These are phyloP conservation scores for Rhaphigaster nebulosa DNA, from an alignment of 2,888 invertebrate genomes.

Conservation along the genomic window DNA sequence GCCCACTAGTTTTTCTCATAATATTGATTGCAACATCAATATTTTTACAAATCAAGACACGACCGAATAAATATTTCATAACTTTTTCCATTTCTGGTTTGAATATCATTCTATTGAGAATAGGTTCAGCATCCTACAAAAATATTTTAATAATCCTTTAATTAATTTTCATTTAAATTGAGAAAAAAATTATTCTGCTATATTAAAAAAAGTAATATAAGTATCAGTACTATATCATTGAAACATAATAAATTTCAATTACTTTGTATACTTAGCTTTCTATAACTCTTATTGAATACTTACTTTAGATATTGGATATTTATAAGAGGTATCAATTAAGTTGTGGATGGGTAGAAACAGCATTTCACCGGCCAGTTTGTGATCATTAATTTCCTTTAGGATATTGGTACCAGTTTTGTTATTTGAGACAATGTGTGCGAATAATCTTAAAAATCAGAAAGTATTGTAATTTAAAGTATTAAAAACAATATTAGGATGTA, in stretches of 20 bases:
- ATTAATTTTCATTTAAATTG: neutral
- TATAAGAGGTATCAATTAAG: neutral
- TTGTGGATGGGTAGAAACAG: slow-evolving; percentile 23
- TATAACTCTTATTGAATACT: neutral
- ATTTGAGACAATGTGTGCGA: slow-evolving; percentile 48
- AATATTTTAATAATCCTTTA: neutral
- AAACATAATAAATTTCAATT: neutral
- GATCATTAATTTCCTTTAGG: slow-evolving; percentile 31
- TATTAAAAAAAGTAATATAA: neutral
- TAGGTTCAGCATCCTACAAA: slow-evolving; percentile 47
- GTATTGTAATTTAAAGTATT: neutral
- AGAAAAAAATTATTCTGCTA: neutral
- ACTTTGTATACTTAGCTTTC: neutral
- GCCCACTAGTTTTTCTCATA: neutral
- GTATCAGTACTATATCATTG: neutral
- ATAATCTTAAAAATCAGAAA: slow-evolving; percentile 32
- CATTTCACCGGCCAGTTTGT: slow-evolving; percentile 47
- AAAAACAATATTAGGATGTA: neutral
- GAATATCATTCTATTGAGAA: slow-evolving; percentile 28
- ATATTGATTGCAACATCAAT: slow-evolving; percentile 7
- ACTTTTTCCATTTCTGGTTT: neutral
- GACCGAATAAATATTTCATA: slow-evolving; percentile 51
- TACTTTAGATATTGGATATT: slow-evolving; percentile 17
- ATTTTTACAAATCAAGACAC: slow-evolving; percentile 26
- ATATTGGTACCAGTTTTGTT: slow-evolving; percentile 42